Conservation (phyloP, 1,140 invertebrate species). For the Batillaria attramentaria region DNA sequence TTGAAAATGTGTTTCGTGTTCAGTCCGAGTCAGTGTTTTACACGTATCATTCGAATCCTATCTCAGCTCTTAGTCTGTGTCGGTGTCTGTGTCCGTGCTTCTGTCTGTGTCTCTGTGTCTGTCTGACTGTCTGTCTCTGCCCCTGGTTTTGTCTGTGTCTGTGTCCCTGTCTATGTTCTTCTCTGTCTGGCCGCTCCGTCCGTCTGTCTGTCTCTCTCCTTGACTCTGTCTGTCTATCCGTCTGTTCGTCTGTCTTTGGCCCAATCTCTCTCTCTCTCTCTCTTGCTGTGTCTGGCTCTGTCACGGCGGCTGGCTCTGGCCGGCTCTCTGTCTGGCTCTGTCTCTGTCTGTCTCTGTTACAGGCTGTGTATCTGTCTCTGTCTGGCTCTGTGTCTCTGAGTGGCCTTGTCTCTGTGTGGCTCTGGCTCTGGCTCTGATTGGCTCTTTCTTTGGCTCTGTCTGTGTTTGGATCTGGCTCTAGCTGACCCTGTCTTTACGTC, state of each 20-base stretch:
- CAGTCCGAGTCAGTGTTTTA: no score
- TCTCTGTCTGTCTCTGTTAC: constrained; percentile 20
- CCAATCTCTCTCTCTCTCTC: not conserved
- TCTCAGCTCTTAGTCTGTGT: no score
- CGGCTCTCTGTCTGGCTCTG: not conserved
- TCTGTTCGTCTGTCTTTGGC: not conserved
- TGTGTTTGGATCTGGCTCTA: not conserved
- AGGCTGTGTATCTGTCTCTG: not conserved
- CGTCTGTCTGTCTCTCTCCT: constrained; percentile 1
- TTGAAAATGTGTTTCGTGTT: no score
- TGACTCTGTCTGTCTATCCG: not conserved
- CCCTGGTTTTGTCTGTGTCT: constrained; percentile 34
- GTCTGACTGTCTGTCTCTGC: not conserved
- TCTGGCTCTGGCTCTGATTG: no score
- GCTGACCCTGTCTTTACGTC: not conserved
- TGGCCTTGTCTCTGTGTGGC: not conserved
- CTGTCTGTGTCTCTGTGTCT: no score
- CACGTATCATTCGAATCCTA: no score
- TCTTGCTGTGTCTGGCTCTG: not conserved
- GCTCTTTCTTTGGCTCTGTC: not conserved
- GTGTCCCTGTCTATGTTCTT: constrained; percentile 33
- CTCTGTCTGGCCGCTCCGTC: no score
- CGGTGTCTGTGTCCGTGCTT: no score
- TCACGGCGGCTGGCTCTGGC: not conserved
- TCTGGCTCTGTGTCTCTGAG: not conserved